Conservation (phyloP, 2,888 invertebrate species). For the Lycaena phlaeas region DNA sequence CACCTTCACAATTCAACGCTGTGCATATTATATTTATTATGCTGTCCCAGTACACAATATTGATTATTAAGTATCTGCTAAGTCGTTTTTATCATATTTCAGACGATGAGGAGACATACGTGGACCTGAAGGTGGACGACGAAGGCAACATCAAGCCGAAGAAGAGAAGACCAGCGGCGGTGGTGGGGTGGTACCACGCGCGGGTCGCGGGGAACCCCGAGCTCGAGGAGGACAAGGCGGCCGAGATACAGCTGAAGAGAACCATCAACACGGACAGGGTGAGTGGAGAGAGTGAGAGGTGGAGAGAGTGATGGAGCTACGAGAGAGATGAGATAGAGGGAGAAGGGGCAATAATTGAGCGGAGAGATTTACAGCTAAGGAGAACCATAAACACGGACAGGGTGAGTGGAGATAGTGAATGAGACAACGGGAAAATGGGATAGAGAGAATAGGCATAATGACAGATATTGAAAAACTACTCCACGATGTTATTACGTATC, state of each 20-base stretch:
- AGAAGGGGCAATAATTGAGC: too few relatives aligned
- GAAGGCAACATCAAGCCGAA: conserved; percentile 50
- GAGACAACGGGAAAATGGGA: too few relatives aligned
- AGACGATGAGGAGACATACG: conserved; percentile 55
- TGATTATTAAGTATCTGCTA: too few relatives aligned
- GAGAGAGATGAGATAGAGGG: too few relatives aligned
- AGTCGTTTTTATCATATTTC: too few relatives aligned
- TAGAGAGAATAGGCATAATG: too few relatives aligned
- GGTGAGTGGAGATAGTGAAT: conserved; percentile 27
- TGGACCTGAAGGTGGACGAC: conserved; percentile 55
- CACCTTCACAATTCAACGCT: too few relatives aligned
- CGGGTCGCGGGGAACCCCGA: background rate
- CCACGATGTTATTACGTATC: too few relatives aligned
- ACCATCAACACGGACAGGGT: conserved; percentile 58
- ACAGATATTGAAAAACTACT: too few relatives aligned
- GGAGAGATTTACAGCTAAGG: conserved; percentile 52
- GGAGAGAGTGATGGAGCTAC: background rate
- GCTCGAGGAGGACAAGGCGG: conserved; percentile 24
- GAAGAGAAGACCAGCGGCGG: conserved; percentile 27
- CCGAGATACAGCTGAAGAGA: conserved; percentile 52
- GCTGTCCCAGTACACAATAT: too few relatives aligned
- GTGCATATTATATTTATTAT: too few relatives aligned
- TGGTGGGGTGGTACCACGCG: conserved; percentile 53
- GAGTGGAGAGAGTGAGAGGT: conserved; percentile 9
- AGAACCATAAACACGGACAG: conserved; percentile 55